Evolutionary conservation across 1,140 invertebrate genomes (phyloP), one percentile per base, ranked within the genome.

Genomic region (Listronotus oregonensis): DNA sequence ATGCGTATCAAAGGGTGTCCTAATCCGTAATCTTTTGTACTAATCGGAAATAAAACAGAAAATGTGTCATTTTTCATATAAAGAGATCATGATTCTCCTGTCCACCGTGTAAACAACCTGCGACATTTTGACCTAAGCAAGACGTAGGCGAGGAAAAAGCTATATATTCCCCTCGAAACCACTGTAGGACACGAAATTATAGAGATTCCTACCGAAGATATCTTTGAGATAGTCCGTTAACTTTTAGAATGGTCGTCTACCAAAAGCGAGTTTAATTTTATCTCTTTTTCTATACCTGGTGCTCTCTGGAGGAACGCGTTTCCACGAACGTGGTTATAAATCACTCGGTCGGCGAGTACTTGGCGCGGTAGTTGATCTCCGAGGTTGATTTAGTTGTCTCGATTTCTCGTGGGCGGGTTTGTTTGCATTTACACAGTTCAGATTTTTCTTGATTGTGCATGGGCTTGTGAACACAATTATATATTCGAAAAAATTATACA

Each of bases 361-460:
- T 18, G 60, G 43, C 47, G 50, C 60, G 60, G 60, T 63, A 63
- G 60, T 63, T 63, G 60, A 63, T 63, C 60, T 63, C 51, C 50
- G 51, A 40, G 42, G 50, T 63, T 63, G 60, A 63, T 63, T 63
- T 63, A 63, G 60, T 63, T 63, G 60, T 63, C 60, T 63, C 60
- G 60, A 55, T 63, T 39, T 63, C 21, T 55, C 51, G 60, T 63
- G 51, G 60, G 60, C 60, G 60, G 62, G 62, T 64, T 64, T 64
- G 62, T 64, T 64, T 64, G 62, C 62, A 64, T 64, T 64, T 64
- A 63, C 49, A 52, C 47, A 63, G n/a, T 40, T 11, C 17, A 14
- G 27, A 46, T 63, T 55, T 63, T 55, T 55, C 60, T 63, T 54
- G 40, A 54, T 54, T 54, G 49, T 50, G 31, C 56, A 56, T 56